Evolutionary conservation across 2,888 invertebrate genomes (phyloP).

Genomic region (Rhamnusium bicolor): DNA sequence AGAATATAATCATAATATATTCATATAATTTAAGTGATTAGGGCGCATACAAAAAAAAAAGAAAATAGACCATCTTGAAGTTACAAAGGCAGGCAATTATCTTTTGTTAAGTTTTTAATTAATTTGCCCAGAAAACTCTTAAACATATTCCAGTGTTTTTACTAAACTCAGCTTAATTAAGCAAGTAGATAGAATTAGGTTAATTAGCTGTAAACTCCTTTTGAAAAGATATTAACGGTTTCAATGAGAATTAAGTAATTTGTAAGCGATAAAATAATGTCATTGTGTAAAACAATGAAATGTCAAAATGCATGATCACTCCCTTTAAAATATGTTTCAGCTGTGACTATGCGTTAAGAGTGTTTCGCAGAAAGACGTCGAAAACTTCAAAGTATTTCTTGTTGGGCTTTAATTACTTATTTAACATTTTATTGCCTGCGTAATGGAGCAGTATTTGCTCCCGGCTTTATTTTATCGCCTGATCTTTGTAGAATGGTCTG

Average conservation of each 20-base stretch:
- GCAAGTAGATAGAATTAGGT: constrained; percentile 2
- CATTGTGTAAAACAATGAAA: constrained; percentile 30
- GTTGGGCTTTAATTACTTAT: constrained; percentile 65
- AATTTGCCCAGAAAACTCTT: constrained; percentile 1
- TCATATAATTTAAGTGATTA: too few relatives aligned
- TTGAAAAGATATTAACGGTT: constrained; percentile 1
- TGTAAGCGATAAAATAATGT: constrained; percentile 13
- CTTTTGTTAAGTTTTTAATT: constrained; percentile 1
- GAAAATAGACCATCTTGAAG: too few relatives aligned
- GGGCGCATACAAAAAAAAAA: too few relatives aligned
- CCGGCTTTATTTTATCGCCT: constrained; percentile 59
- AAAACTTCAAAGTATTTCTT: constrained; percentile 52
- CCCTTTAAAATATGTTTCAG: constrained; percentile 40
- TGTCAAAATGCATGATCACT: constrained; percentile 30
- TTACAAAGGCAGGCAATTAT: neutral
- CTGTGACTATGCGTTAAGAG: constrained; percentile 46
- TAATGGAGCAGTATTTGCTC: constrained; percentile 55
- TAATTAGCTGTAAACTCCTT: constrained; percentile 12
- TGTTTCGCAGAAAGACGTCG: constrained; percentile 55
- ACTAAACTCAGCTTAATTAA: constrained; percentile 3
- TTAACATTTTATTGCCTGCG: constrained; percentile 67
- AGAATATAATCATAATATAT: too few relatives aligned
- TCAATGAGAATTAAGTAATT: constrained; percentile 10
- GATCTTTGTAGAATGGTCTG: constrained; percentile 57
- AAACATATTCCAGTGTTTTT: neutral